phyloP scores from a whole-genome alignment of 2,797 vertebrate genomes.

The Odontamblyopus lacepedii region DNA sequence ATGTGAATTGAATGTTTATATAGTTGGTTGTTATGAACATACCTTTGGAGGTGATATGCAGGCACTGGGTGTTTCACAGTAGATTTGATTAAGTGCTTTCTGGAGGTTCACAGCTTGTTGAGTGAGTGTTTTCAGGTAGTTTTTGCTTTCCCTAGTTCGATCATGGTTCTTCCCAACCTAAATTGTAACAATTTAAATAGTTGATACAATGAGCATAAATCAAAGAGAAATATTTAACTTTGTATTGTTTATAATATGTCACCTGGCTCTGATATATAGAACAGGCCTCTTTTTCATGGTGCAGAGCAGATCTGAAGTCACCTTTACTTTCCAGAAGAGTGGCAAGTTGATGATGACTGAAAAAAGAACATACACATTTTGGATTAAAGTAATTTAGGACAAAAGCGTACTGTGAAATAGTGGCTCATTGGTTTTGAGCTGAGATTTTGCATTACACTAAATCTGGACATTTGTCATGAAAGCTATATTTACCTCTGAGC shows the following conservation, averaged over 20 bases:
- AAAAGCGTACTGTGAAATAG: background rate
- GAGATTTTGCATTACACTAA: background rate
- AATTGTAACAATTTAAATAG: conserved; percentile 4
- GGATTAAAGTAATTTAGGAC: no score
- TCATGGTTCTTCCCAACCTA: conserved; percentile 86
- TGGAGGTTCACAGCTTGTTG: conserved; percentile 91
- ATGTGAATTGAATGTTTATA: background rate
- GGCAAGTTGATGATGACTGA: conserved; percentile 90
- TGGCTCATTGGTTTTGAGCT: background rate
- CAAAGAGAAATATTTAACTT: background rate
- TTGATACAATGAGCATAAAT: background rate
- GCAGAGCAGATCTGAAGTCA: conserved; percentile 89
- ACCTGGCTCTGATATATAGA: conserved; percentile 91
- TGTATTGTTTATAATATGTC: background rate
- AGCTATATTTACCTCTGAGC: conserved; percentile 83
- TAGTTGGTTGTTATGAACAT: background rate
- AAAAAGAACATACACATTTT: conserved; percentile 8
- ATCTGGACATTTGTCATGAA: no score
- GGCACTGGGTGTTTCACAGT: conserved; percentile 82
- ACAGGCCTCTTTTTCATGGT: conserved; percentile 91
- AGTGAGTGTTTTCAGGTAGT: conserved; percentile 91
- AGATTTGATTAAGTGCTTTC: conserved; percentile 90
- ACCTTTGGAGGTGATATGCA: conserved; percentile 81
- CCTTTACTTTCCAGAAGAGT: conserved; percentile 91
- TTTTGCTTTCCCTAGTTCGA: conserved; percentile 88